Conservation (phyloP, 2,888 invertebrate genomes). For the Ophion slaviceki region DNA sequence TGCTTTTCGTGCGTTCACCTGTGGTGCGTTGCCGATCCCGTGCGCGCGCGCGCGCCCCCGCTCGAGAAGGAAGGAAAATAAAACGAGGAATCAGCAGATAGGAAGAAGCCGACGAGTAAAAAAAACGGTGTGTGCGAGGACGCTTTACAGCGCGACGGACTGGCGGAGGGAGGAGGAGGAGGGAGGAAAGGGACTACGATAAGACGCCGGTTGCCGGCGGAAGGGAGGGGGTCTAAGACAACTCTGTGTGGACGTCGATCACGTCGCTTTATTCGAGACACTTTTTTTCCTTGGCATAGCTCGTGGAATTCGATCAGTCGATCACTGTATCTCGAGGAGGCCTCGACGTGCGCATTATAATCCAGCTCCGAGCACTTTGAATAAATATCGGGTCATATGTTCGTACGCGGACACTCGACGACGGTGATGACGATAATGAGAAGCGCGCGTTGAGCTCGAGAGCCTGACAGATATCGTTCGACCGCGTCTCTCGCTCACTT, state of each 20-base stretch:
- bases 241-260: constrained; percentile 21
- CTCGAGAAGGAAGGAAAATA: neutral
- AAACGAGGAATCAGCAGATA: constrained; percentile 7
- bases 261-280: constrained; percentile 40
- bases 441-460: neutral
- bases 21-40: constrained; percentile 3
- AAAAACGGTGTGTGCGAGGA: neutral
- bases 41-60: neutral
- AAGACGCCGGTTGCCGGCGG: constrained; percentile 1
- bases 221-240: constrained; percentile 2
- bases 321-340: constrained; percentile 11
- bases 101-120: constrained; percentile 55
- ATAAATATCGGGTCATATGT: neutral
- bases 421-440: neutral
- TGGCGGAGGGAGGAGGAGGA: neutral
- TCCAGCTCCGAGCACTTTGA: constrained; percentile 14
- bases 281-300: constrained; percentile 62
- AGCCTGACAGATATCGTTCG: neutral
- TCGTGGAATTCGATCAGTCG: constrained; percentile 23
- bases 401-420: neutral
- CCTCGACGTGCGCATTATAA: constrained; percentile 13
- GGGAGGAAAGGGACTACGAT: constrained; percentile 15
- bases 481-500: constrained; percentile 2
- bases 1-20: constrained; percentile 3
- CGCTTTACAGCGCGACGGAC: constrained; percentile 13